These are phyloP conservation scores for Dryobates pubescens DNA, from an alignment of 2,797 vertebrate genomes.

Conservation along the genomic window DNA sequence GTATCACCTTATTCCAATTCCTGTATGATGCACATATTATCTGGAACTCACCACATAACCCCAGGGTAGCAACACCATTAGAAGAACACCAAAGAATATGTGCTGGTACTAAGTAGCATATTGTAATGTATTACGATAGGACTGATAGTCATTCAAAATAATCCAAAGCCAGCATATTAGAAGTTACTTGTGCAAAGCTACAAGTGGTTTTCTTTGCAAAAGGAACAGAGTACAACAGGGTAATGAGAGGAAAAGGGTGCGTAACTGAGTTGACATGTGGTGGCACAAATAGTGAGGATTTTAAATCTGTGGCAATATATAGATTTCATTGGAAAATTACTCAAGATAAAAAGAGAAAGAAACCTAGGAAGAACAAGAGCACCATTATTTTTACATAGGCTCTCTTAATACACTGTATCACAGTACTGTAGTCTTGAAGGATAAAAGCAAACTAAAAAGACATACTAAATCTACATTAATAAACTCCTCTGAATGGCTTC, in stretches of 20 bases:
- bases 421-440: background rate
- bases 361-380: background rate
- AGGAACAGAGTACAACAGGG: background rate
- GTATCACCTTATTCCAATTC: background rate
- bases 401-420: background rate
- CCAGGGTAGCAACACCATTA: fast-evolving
- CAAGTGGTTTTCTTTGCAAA: background rate
- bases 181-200: background rate
- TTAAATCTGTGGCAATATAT: background rate
- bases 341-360: background rate
- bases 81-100: background rate
- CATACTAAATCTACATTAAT: background rate
- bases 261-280: background rate
- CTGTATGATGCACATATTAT: background rate
- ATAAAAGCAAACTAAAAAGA: background rate
- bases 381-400: background rate
- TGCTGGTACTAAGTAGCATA: background rate
- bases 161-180: background rate
- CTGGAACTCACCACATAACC: background rate
- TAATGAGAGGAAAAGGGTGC: background rate
- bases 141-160: background rate
- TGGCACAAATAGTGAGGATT: background rate
- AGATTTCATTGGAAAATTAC: background rate
- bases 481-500: background rate
- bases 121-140: background rate